Base-by-base conservation (phyloP, 2,113 vertebrate genomes). In the Vulpes lagopus region DNA sequence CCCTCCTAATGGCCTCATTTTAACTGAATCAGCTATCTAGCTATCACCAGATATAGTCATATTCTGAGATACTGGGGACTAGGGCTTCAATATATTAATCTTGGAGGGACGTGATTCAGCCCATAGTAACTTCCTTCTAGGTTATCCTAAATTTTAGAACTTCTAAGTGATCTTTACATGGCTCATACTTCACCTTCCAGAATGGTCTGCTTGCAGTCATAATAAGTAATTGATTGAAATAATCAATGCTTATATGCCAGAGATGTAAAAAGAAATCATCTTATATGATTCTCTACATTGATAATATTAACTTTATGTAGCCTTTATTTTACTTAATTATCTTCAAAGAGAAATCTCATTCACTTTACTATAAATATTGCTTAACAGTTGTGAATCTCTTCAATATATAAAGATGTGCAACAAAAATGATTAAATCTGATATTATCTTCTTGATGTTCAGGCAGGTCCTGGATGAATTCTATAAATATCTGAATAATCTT, bases 191-290 rank as follows among this genome's bases (percentile, higher is more conserved):
- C 2, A 76, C 14, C 5, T 88, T 89, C 12, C 32, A 84, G 20
- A 62, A 23, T 71, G 15, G 1, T 73, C 79, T 73, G 20, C 38
- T 53, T 22, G 82, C 3, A 83, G 4, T 38, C 8, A 78, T 67
- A 67, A 32, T 55, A 62, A 62, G 11, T 43, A 53, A 96, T 64
- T 83, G 11, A 89, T 89, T 92, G 17, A 69, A 94, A 71, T 94
- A 92, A 81, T 74, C 38, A 73, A 73, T 85, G 62, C 4, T 7
- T 55, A 60, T 62, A 35, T 49, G 65, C 3, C 22, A 89, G n/a
- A 3, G 4, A 25, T 85, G 89, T n/a, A 74, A 71, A 30, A 74
- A 49, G 7, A 53, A 59, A 49, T 11, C 5, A 32, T 87, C 73
- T 64, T 64, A 27, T 27, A 14, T 53, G 43, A 6, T 5, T 79